Base-by-base conservation (phyloP, 2,888 invertebrate species). In the Diloba caeruleocephala region DNA sequence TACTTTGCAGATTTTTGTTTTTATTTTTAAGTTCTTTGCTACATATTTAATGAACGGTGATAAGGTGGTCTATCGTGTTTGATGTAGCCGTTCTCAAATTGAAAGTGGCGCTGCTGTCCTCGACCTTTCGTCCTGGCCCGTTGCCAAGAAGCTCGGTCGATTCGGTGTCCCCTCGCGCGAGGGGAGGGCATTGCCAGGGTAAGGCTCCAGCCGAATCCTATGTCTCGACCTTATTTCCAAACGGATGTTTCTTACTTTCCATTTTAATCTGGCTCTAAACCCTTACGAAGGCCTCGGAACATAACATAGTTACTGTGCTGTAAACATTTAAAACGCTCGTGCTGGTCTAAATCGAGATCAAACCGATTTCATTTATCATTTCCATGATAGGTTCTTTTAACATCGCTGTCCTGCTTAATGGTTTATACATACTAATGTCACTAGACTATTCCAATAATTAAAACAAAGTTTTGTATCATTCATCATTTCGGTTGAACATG, bases 61-160 rank as follows among this genome's bases (percentile, higher is more conserved):
- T 54, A 38, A 50, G 45, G 59, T 52, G 51, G 34, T 57, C 65
- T 58, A 60, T 67, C 56, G 74, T 79, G 71, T 72, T 79, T 76
- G 78, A 80, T 81, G 80, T 78, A 76, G 70, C 72, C 69, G 73
- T 79, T 78, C 64, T 72, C 78, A 74, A 81, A 82, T 83, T 79
- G 79, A 82, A 84, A 83, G 78, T 77, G 71, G 71, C 73, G 71
- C 76, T 75, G 70, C 72, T 73, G 76, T 73, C 74, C 74, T 71
- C 69, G 72, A 72, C 63, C 64, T 70, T 61, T 68, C 54, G 74
- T 74, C 67, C 81, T 89, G 89, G 89, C 86, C 54, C 42, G 23
- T 52, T 80, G 89, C 89, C 89, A 88, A 84, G 66, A 65, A 72
- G 58, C 76, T 74, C 76, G 89, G 88, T 89, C 89, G 89, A 89